Evolutionary conservation across 1,140 invertebrate genomes (phyloP).

Genomic region (Formica selysi): DNA sequence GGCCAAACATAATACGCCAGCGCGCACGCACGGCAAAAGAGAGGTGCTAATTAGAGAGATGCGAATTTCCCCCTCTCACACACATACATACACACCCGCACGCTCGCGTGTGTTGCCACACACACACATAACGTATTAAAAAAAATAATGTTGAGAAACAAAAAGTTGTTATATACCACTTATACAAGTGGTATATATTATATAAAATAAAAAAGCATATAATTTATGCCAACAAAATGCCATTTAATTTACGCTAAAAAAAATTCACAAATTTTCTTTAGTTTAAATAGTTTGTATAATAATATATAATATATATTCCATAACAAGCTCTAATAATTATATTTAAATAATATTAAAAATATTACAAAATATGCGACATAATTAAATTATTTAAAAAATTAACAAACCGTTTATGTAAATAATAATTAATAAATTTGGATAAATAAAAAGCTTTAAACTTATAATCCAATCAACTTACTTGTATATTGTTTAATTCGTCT

Average conservation of each 20-base stretch:
- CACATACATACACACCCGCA: neutral
- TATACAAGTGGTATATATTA: neutral
- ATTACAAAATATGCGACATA: neutral
- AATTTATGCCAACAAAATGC: neutral
- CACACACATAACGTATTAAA: neutral
- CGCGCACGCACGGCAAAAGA: too few relatives aligned
- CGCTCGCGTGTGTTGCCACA: neutral
- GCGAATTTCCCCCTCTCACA: neutral
- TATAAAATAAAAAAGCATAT: neutral
- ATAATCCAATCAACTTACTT: slow-evolving; percentile 85
- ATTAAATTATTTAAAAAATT: neutral
- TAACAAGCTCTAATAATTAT: neutral
- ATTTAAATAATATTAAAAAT: slow-evolving; percentile 1
- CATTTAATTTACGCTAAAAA: neutral
- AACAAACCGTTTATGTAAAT: neutral
- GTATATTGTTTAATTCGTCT: slow-evolving; percentile 89
- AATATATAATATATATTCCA: neutral
- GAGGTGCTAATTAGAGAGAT: too few relatives aligned
- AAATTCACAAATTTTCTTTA: neutral
- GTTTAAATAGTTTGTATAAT: neutral
- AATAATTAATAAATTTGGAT: slow-evolving; percentile 11
- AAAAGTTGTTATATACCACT: too few relatives aligned
- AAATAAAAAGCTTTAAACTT: neutral
- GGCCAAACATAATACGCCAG: too few relatives aligned
- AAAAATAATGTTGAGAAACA: neutral